Conservation (phyloP, 1,140 invertebrate species). For the Zaprionus vittiger region DNA sequence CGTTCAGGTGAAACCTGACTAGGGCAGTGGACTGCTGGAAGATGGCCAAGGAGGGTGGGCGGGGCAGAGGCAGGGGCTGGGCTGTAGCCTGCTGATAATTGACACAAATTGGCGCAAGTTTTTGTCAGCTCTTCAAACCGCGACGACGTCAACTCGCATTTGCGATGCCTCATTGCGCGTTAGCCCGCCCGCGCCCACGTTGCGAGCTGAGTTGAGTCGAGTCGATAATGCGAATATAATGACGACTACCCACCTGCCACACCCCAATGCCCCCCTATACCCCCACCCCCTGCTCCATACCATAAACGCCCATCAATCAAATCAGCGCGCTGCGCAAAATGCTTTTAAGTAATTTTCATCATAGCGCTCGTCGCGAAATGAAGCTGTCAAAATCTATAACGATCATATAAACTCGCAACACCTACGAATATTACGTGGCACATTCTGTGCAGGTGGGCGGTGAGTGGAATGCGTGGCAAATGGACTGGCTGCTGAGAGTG, state of each 20-base stretch:
- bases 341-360: constrained; percentile 82
- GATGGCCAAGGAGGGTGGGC: neutral
- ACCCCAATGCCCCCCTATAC: neutral
- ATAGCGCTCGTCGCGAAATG: constrained; percentile 47
- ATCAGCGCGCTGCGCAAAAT: constrained; percentile 71
- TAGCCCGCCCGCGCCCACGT: constrained; percentile 43
- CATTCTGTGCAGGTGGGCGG: constrained; percentile 4
- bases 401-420: constrained; percentile 73
- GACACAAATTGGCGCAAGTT: constrained; percentile 80
- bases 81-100: constrained; percentile 72
- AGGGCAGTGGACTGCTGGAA: neutral
- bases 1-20: constrained; percentile 23
- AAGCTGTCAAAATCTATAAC: constrained; percentile 80
- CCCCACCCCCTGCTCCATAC: neutral
- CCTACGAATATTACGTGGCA: constrained; percentile 23
- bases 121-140: constrained; percentile 76
- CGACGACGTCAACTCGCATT: constrained; percentile 77
- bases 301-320: constrained; percentile 80
- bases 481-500: neutral
- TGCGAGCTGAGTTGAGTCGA: neutral
- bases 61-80: neutral
- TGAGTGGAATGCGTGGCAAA: neutral
- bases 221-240: constrained; percentile 80
- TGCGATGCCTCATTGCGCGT: constrained; percentile 66
- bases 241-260: constrained; percentile 35